Percentiles rank a stretch among this genome's conserved stretches.
Conservation (phyloP, 2,888 invertebrate species). For the Pteria penguin region DNA sequence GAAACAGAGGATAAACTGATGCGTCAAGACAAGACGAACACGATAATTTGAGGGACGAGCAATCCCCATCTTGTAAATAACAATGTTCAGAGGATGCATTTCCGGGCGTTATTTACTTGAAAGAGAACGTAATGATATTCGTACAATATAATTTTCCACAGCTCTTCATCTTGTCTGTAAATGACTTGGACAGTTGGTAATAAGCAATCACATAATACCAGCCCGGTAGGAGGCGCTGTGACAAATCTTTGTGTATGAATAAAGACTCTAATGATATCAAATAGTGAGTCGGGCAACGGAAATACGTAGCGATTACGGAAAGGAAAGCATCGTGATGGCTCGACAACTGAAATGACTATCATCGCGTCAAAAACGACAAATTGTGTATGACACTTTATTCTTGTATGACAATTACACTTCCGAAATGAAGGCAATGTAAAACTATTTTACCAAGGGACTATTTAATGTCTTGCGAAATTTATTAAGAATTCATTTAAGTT, state of each 20-base stretch:
- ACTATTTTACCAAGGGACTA: background rate
- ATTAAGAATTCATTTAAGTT: too few species aligned
- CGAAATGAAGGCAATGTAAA: background rate
- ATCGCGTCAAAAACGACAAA: slow-evolving; percentile 16
- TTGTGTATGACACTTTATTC: slow-evolving; percentile 19
- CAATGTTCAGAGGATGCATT: background rate
- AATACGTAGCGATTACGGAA: slow-evolving; percentile 23
- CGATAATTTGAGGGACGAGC: too few species aligned
- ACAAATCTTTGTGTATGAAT: too few species aligned
- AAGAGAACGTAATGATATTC: background rate
- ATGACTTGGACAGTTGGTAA: background rate
- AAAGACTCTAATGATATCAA: background rate
- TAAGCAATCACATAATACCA: slow-evolving; percentile 13
- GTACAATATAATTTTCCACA: background rate
- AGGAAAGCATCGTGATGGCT: slow-evolving; percentile 1
- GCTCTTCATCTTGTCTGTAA: background rate
- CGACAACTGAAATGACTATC: slow-evolving; percentile 17
- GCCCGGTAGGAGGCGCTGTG: background rate
- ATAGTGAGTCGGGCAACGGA: background rate
- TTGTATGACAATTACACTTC: slow-evolving; percentile 23
- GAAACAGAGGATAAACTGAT: too few species aligned
- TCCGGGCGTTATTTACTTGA: background rate
- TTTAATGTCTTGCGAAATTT: too few species aligned
- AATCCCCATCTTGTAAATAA: too few species aligned
- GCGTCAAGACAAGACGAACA: too few species aligned